These are phyloP conservation scores for Drosophila austrosaltans DNA, from an alignment of 2,888 invertebrate genomes.

Conservation along the genomic window DNA sequence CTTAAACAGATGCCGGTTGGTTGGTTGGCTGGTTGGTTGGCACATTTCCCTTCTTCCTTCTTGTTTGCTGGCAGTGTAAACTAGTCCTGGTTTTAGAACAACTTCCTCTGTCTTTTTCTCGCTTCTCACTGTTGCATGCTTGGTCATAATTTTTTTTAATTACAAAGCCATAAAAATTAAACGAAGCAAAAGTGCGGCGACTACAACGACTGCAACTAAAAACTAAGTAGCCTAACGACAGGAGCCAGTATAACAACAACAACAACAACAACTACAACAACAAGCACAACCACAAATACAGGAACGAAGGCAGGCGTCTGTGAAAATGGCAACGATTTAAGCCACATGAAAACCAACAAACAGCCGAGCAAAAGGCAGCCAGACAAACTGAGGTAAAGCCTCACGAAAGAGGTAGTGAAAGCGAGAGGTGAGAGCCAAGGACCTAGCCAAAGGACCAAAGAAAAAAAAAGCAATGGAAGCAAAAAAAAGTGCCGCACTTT, in stretches of 20 bases:
- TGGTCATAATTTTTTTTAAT: slow-evolving; percentile 65
- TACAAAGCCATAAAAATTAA: slow-evolving; percentile 62
- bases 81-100: slow-evolving; percentile 21
- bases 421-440: slow-evolving; percentile 9
- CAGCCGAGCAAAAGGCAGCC: slow-evolving; percentile 40
- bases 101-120: not conserved
- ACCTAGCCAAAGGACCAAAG: slow-evolving; percentile 4
- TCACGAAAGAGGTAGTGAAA: slow-evolving; percentile 10
- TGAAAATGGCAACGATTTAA: slow-evolving; percentile 57
- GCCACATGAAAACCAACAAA: slow-evolving; percentile 59
- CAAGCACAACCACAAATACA: slow-evolving; percentile 17
- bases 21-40: slow-evolving; percentile 7
- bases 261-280: slow-evolving; percentile 38
- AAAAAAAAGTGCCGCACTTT: slow-evolving; percentile 35
- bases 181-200: slow-evolving; percentile 52
- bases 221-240: slow-evolving; percentile 62
- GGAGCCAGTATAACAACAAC: slow-evolving; percentile 31
- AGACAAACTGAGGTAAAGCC: slow-evolving; percentile 38
- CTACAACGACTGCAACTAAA: slow-evolving; percentile 31
- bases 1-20: slow-evolving; percentile 31
- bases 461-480: slow-evolving; percentile 3
- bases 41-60: slow-evolving; percentile 2
- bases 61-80: slow-evolving; percentile 14
- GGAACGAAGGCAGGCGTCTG: slow-evolving; percentile 30
- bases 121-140: not conserved